Evolutionary conservation across 1,140 invertebrate species (phyloP).

Genomic region (Hylaeus anthracinus): DNA sequence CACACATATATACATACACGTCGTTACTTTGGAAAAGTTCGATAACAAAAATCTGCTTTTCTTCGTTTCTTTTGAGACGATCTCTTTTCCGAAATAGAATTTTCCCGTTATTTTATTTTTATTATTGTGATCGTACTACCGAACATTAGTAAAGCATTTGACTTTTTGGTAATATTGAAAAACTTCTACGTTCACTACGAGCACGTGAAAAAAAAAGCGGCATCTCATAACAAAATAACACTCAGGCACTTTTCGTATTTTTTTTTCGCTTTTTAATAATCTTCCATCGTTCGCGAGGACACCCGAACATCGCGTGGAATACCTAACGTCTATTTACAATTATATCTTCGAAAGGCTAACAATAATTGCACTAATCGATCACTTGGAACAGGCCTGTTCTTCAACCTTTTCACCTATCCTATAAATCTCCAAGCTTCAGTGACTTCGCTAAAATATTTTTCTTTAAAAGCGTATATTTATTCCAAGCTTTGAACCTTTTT

Average conservation of each 20-base stretch:
- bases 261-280: neutral
- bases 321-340: conserved; percentile 53
- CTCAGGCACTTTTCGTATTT: conserved; percentile 58
- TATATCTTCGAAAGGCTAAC: conserved; percentile 54
- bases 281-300: neutral
- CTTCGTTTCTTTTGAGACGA: conserved; percentile 1
- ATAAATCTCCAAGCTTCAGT: too few relatives aligned
- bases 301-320: conserved; percentile 4
- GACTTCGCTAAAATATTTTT: neutral
- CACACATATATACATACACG: conserved; percentile 48
- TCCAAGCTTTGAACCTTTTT: neutral
- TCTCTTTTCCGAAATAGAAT: neutral
- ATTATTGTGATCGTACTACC: conserved; percentile 16
- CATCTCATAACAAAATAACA: conserved; percentile 39
- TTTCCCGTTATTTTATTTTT: neutral
- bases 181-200: conserved; percentile 51
- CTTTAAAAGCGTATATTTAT: neutral
- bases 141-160: conserved; percentile 68
- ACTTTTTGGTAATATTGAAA: conserved; percentile 66
- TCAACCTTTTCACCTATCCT: neutral
- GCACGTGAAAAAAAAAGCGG: conserved; percentile 53
- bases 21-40: conserved; percentile 36
- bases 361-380: conserved; percentile 64
- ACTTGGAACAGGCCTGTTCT: conserved; percentile 20
- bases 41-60: conserved; percentile 9